A percentile compares a stretch with the other conserved stretches of the same genome.
Conservation (phyloP, 2,888 invertebrate species). For the Autographa pulchrina region DNA sequence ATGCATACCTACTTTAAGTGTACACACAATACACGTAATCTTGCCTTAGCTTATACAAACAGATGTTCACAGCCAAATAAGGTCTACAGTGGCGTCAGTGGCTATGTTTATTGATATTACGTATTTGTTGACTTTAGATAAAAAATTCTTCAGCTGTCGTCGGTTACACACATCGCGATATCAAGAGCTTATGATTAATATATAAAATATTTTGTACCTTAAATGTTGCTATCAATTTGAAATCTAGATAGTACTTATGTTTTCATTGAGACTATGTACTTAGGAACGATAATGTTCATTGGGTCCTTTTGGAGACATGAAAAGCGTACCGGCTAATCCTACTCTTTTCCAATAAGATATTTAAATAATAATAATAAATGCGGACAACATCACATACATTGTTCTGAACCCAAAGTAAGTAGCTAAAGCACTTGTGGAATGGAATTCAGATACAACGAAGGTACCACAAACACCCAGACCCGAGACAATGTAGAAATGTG, state of each 20-base stretch:
- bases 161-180: background rate
- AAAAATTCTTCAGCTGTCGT: background rate
- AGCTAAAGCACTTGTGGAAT: too few species aligned
- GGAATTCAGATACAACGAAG: too few species aligned
- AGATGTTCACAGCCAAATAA: background rate
- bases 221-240: background rate
- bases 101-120: background rate
- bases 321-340: background rate
- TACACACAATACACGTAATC: background rate
- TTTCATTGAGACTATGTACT: background rate
- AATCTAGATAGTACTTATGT: background rate
- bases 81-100: background rate
- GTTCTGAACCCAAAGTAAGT: too few species aligned
- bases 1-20: too few species aligned
- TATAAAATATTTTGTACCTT: background rate
- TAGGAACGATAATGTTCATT: background rate
- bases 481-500: too few species aligned
- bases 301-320: background rate
- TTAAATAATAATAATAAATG: too few species aligned
- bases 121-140: constrained; percentile 3
- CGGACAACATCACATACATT: too few species aligned
- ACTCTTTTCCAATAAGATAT: background rate
- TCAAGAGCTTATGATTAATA: background rate
- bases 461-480: too few species aligned
- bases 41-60: background rate